Evolutionary conservation across 2,888 invertebrate species (phyloP).

Genomic region (Heliconius sara): DNA sequence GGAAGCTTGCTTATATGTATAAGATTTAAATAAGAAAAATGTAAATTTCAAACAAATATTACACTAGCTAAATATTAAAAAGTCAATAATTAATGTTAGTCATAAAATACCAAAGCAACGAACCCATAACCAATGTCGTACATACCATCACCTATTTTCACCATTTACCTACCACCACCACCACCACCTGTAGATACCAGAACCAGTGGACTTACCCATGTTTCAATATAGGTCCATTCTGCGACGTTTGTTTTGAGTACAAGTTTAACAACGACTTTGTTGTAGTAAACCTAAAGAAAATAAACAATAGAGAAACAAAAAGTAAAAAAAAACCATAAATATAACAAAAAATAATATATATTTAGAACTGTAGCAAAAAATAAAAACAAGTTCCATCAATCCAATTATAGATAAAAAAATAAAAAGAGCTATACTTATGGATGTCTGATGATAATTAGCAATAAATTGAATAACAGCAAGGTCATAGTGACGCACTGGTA

Average conservation of each 20-base stretch:
- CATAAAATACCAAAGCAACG: not conserved
- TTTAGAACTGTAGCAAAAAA: not conserved
- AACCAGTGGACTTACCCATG: constrained; percentile 85
- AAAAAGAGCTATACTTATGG: too few species aligned
- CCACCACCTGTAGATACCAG: constrained; percentile 35
- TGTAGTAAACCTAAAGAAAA: constrained; percentile 86
- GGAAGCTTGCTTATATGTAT: too few species aligned
- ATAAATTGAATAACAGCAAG: too few species aligned
- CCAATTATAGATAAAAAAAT: too few species aligned
- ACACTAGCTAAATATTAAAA: not conserved
- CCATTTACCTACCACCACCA: constrained; percentile 31
- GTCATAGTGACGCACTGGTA: too few species aligned
- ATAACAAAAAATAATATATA: not conserved
- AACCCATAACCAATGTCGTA: not conserved
- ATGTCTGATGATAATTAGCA: too few species aligned
- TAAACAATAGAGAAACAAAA: constrained; percentile 63
- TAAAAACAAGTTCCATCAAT: too few species aligned
- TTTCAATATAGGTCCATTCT: constrained; percentile 85
- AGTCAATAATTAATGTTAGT: not conserved
- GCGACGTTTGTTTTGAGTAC: constrained; percentile 85
- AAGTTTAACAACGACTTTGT: constrained; percentile 89
- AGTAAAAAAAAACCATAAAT: constrained; percentile 14
- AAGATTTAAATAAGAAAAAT: too few species aligned
- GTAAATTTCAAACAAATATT: too few species aligned
- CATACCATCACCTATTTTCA: constrained; percentile 20